phyloP scores from a whole-genome alignment of 2,888 invertebrate genomes.

The Odontothrips loti region DNA sequence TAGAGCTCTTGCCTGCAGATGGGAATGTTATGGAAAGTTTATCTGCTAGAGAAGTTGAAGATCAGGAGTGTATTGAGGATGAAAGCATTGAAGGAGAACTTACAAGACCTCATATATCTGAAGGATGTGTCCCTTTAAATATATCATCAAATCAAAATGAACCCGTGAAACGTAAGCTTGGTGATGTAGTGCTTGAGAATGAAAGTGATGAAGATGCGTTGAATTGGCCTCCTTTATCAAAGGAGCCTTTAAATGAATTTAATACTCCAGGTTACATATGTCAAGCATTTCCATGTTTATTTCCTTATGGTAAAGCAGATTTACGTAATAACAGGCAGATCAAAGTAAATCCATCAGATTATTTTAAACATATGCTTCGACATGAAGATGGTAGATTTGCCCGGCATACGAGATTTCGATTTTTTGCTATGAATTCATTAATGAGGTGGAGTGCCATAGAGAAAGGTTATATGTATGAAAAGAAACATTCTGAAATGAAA shows the following conservation, averaged over 20 bases:
- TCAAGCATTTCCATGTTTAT: conserved; percentile 33
- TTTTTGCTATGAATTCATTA: conserved; percentile 30
- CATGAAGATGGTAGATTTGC: conserved; percentile 31
- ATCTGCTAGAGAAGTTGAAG: not conserved
- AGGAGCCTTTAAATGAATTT: conserved; percentile 32
- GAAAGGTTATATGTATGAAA: not conserved
- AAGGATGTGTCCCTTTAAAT: not conserved
- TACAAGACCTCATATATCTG: not conserved
- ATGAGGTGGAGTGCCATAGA: not conserved
- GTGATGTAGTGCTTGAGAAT: not conserved
- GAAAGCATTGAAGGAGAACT: not conserved
- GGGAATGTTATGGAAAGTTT: conserved; percentile 1
- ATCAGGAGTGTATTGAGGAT: not conserved
- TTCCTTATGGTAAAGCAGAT: conserved; percentile 34
- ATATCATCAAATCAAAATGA: not conserved
- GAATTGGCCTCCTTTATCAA: conserved; percentile 1
- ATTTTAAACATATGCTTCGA: conserved; percentile 29
- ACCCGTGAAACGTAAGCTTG: not conserved
- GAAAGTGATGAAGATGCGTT: not conserved
- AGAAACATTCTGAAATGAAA: not conserved
- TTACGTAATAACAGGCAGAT: not conserved
- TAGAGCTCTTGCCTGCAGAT: conserved; percentile 17
- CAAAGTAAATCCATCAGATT: conserved; percentile 27
- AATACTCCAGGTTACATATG: conserved; percentile 31
- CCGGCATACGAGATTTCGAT: conserved; percentile 27